Evolutionary conservation across 2,888 invertebrate species (phyloP).

Genomic region (Drosophila borealis): DNA sequence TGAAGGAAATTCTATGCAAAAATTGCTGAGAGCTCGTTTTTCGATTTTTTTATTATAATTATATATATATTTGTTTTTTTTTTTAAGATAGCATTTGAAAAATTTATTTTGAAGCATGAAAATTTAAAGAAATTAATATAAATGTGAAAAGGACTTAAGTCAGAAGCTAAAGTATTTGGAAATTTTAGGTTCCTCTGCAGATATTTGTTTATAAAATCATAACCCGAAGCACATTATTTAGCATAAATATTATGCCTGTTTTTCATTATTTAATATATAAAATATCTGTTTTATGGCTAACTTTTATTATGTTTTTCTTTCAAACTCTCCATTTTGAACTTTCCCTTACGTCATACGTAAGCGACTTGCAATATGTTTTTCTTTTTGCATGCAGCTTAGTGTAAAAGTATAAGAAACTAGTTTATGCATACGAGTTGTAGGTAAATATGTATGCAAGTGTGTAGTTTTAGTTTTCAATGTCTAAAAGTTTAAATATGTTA

Average conservation of each 20-base stretch:
- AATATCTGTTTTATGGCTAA: neutral
- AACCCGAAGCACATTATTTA: neutral
- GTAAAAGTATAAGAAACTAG: constrained; percentile 32
- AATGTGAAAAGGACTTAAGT: neutral
- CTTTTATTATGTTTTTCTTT: neutral
- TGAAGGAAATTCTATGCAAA: too few relatives aligned
- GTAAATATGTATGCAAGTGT: constrained; percentile 48
- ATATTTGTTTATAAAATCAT: neutral
- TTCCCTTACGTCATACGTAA: neutral
- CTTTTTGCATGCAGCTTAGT: constrained; percentile 48
- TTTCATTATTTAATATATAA: neutral
- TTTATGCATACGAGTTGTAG: constrained; percentile 44
- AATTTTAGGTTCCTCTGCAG: too few relatives aligned
- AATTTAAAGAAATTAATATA: too few relatives aligned
- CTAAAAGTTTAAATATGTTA: constrained; percentile 36
- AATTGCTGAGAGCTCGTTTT: too few relatives aligned
- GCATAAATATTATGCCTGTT: too few relatives aligned
- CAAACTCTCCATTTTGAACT: neutral
- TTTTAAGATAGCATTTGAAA: too few relatives aligned
- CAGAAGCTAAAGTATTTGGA: neutral
- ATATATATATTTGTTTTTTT: too few relatives aligned
- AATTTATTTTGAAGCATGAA: too few relatives aligned
- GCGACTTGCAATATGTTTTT: constrained; percentile 38
- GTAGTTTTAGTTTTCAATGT: neutral
- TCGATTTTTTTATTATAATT: too few relatives aligned